Percentiles rank a stretch among this genome's conserved stretches.
phyloP scores from a whole-genome alignment of 1,140 invertebrate species.

The Aphelinus atriplicis region DNA sequence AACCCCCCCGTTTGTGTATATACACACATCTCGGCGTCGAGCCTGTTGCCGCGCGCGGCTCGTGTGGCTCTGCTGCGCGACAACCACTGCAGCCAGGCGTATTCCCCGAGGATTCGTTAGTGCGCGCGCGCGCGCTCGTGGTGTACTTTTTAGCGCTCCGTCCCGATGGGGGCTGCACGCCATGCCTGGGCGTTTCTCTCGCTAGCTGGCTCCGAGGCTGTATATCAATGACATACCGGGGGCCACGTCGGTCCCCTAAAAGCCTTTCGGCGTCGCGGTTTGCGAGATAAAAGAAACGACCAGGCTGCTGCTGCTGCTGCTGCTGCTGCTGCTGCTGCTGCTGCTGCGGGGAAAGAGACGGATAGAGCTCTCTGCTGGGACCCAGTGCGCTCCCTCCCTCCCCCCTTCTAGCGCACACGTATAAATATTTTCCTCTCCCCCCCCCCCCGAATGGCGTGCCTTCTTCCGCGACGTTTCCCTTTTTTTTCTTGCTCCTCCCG shows the following conservation, averaged over 20 bases:
- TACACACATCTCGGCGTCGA: background rate
- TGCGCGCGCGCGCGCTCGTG: slow-evolving; percentile 40
- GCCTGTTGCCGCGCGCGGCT: slow-evolving; percentile 7
- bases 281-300: slow-evolving; percentile 50
- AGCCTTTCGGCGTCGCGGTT: slow-evolving; percentile 62
- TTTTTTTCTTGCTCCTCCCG: background rate
- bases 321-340: too few species aligned
- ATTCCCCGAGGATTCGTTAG: slow-evolving; percentile 58
- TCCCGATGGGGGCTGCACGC: slow-evolving; percentile 48
- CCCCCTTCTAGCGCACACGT: background rate
- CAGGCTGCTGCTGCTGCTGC: too few species aligned
- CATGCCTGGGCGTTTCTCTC: background rate
- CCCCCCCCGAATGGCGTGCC: background rate
- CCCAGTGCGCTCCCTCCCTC: background rate
- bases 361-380: slow-evolving; percentile 20
- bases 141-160: slow-evolving; percentile 55
- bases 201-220: slow-evolving; percentile 42
- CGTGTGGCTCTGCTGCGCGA: background rate
- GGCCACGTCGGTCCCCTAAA: slow-evolving; percentile 48
- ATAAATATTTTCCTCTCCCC: background rate
- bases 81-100: slow-evolving; percentile 3
- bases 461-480: background rate
- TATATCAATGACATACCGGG: slow-evolving; percentile 58
- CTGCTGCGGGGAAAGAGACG: too few species aligned
- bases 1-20: background rate